A percentile compares a stretch with the other conserved stretches of the same genome.
These are phyloP conservation scores for Cryptops parisi DNA, from an alignment of 2,888 invertebrate genomes.

Conservation along the genomic window DNA sequence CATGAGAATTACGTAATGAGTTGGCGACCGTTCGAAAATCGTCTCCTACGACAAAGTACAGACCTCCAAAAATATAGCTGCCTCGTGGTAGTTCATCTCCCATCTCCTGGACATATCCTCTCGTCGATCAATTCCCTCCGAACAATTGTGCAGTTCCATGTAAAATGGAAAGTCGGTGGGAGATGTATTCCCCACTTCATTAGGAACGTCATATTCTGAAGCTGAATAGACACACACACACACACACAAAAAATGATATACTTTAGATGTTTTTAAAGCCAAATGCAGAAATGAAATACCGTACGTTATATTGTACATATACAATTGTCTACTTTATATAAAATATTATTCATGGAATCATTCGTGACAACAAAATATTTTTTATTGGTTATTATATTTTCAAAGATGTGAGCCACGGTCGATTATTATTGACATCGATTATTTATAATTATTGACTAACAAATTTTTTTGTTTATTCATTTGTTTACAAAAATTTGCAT, in stretches of 20 bases:
- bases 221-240: background rate
- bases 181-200: constrained; percentile 17
- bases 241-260: background rate
- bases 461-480: too few relatives aligned
- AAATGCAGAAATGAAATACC: too few relatives aligned
- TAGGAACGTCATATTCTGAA: constrained; percentile 16
- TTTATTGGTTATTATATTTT: too few relatives aligned
- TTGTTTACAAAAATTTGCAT: too few relatives aligned
- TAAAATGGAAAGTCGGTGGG: constrained; percentile 10
- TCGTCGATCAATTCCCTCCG: background rate
- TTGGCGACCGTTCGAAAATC: background rate
- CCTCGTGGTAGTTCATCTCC: constrained; percentile 83
- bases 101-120: constrained; percentile 33
- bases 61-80: constrained; percentile 73
- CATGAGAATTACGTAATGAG: background rate
- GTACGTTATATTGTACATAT: too few relatives aligned
- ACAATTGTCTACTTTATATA: too few relatives aligned
- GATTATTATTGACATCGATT: too few relatives aligned
- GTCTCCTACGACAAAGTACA: background rate
- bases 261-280: too few relatives aligned
- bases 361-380: too few relatives aligned
- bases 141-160: constrained; percentile 9
- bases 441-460: too few relatives aligned
- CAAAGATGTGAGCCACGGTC: too few relatives aligned
- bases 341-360: too few relatives aligned